These are phyloP conservation scores for Limnephilus auricula DNA, from an alignment of 2,888 invertebrate species.

Conservation along the genomic window DNA sequence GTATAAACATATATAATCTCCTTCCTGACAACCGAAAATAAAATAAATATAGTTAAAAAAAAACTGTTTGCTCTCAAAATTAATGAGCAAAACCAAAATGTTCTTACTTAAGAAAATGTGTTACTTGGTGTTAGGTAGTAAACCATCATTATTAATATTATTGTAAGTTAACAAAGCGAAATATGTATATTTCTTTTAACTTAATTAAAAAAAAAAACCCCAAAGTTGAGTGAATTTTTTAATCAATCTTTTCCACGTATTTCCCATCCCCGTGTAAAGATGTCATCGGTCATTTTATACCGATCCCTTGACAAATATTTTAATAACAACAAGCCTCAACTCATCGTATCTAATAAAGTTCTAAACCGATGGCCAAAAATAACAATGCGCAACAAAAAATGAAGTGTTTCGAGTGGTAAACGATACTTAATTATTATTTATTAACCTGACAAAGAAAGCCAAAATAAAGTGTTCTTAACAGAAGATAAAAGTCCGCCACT, in stretches of 20 bases:
- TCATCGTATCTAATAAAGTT: not conserved
- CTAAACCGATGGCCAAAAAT: not conserved
- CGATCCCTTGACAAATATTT: not conserved
- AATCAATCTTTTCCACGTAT: not conserved
- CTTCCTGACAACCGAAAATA: no score
- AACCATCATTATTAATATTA: no score
- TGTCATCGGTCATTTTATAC: not conserved
- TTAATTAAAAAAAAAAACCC: no score
- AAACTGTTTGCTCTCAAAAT: no score
- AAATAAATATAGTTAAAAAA: no score
- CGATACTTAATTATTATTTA: not conserved
- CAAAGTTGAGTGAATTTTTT: not conserved
- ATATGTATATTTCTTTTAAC: no score
- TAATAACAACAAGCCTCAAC: not conserved
- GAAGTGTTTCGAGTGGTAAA: not conserved
- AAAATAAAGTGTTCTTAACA: not conserved
- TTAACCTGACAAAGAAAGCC: not conserved
- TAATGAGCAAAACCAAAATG: no score
- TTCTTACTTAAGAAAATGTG: no score
- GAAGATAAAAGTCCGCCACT: not conserved
- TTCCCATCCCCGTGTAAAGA: not conserved
- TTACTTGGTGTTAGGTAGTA: no score
- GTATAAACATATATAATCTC: no score
- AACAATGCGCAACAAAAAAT: not conserved
- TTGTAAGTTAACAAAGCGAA: no score